A percentile compares a stretch with the other conserved stretches of the same genome.
Conservation (phyloP, 2,797 vertebrate species). For the Platyrinchus mystaceus region DNA sequence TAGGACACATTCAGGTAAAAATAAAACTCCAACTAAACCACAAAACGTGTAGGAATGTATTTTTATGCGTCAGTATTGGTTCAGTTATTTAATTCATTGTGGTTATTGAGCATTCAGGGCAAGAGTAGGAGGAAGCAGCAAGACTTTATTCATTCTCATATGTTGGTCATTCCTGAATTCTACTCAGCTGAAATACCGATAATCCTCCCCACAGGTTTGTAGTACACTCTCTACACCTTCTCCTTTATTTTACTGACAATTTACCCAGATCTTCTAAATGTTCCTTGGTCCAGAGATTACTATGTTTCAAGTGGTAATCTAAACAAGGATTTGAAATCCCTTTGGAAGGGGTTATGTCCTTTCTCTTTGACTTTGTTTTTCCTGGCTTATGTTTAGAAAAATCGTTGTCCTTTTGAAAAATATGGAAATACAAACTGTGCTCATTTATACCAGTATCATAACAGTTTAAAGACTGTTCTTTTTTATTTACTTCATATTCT, state of each 20-base stretch:
- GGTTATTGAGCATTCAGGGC: neutral
- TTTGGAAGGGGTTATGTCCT: neutral
- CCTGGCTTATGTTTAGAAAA: neutral
- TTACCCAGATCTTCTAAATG: neutral
- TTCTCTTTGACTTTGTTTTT: neutral
- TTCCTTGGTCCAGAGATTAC: neutral
- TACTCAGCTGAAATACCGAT: neutral
- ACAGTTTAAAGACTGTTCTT: neutral
- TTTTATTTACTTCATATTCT: neutral
- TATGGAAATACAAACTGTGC: neutral
- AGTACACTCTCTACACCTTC: neutral
- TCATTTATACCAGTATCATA: neutral
- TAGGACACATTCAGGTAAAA: constrained; percentile 96
- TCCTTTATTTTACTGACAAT: neutral
- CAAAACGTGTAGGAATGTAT: neutral
- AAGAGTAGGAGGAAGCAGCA: neutral
- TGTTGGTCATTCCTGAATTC: neutral
- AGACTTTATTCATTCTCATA: neutral
- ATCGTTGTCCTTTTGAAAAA: neutral
- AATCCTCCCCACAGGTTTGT: neutral
- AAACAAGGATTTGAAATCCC: neutral
- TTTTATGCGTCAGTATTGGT: neutral
- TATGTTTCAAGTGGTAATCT: neutral
- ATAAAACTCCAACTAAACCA: neutral
- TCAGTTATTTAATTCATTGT: neutral